Conservation (phyloP, 2,797 vertebrate genomes). For the Neosalanx taihuensis region DNA sequence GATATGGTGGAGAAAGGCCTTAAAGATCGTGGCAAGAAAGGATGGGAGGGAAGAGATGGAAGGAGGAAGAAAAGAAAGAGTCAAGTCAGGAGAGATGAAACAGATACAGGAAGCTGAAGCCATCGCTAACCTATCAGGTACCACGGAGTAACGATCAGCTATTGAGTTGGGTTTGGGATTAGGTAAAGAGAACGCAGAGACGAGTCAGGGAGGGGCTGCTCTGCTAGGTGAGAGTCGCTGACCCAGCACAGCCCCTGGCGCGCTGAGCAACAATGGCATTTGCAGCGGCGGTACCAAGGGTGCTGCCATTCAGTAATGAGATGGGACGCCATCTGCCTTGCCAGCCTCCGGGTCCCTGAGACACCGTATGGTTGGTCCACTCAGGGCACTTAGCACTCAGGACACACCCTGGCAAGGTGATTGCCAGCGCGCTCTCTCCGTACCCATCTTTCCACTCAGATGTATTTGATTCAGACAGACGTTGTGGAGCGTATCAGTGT, state of each 20-base stretch:
- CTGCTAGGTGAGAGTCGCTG: slow-evolving; percentile 50
- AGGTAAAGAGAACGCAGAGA: neutral
- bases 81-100: slow-evolving; percentile 16
- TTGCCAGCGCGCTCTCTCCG: slow-evolving; percentile 30
- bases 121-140: slow-evolving; percentile 32
- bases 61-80: slow-evolving; percentile 7
- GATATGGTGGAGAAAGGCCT: too few relatives aligned
- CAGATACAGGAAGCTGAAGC: slow-evolving; percentile 10
- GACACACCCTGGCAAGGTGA: slow-evolving; percentile 45
- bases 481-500: slow-evolving; percentile 7
- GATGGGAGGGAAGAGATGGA: neutral
- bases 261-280: slow-evolving; percentile 55
- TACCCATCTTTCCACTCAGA: slow-evolving; percentile 6
- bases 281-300: slow-evolving; percentile 48
- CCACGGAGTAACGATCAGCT: slow-evolving; percentile 32
- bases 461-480: slow-evolving; percentile 7
- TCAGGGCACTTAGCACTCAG: slow-evolving; percentile 46
- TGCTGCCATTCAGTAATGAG: slow-evolving; percentile 62
- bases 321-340: slow-evolving; percentile 56
- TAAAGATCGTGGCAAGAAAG: neutral
- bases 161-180: slow-evolving; percentile 38
- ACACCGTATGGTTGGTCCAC: slow-evolving; percentile 35
- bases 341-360: slow-evolving; percentile 50
- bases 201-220: neutral
- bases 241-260: slow-evolving; percentile 39